These are phyloP conservation scores for Resseliella maxima DNA, from an alignment of 2,888 invertebrate species.

Conservation along the genomic window DNA sequence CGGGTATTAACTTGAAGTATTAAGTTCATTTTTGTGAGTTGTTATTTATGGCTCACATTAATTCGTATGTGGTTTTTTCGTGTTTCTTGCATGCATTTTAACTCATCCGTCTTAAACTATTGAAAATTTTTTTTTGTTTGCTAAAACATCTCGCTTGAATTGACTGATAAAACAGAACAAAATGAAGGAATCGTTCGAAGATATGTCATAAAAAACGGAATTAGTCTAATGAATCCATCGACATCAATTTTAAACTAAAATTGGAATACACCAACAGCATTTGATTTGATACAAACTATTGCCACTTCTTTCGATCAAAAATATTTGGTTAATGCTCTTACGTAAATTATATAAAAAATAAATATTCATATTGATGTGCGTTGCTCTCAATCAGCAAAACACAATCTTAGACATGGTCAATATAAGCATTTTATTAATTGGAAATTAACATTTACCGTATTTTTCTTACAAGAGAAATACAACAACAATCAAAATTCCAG, in stretches of 20 bases:
- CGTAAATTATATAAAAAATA: too few relatives aligned
- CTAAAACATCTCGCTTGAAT: not conserved
- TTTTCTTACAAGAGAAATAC: not conserved
- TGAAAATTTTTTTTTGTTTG: too few relatives aligned
- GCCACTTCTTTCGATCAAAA: not conserved
- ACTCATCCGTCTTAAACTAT: too few relatives aligned
- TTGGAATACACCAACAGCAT: too few relatives aligned
- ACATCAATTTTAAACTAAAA: not conserved
- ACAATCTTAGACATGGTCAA: not conserved
- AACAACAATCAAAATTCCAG: not conserved
- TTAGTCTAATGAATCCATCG: slow-evolving; percentile 10
- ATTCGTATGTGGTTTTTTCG: not conserved
- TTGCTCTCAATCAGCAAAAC: not conserved
- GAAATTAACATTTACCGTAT: not conserved
- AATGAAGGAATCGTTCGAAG: not conserved
- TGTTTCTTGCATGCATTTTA: too few relatives aligned
- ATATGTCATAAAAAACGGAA: not conserved
- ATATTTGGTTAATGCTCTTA: slow-evolving; percentile 6
- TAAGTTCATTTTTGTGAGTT: not conserved
- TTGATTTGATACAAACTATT: too few relatives aligned
- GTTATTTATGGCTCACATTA: not conserved
- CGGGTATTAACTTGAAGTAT: not conserved
- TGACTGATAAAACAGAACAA: not conserved
- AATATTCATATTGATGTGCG: not conserved
- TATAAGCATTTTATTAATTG: not conserved